These are phyloP conservation scores for Berghia stephanieae DNA, from an alignment of 1,140 invertebrate species.

Conservation along the genomic window DNA sequence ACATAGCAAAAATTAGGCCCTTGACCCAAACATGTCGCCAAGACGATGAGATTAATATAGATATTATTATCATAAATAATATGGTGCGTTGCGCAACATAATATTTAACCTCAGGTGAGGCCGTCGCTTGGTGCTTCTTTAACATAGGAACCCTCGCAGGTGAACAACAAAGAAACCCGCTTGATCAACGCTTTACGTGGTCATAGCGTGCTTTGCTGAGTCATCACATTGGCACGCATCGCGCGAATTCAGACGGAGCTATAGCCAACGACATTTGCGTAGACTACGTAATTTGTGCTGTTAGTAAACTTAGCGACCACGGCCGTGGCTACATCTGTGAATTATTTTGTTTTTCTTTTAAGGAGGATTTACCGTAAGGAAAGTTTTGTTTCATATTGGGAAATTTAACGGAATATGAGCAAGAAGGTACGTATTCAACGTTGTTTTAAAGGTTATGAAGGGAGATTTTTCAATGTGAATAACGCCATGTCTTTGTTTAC, in stretches of 20 bases:
- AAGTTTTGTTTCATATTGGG: conserved; percentile 10
- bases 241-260: conserved; percentile 39
- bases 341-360: conserved; percentile 18
- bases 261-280: conserved; percentile 39
- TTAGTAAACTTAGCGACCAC: conserved; percentile 39
- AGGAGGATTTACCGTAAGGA: conserved; percentile 32
- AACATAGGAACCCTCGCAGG: too few species aligned
- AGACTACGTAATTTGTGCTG: conserved; percentile 52
- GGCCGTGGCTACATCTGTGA: conserved; percentile 29
- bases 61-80: too few species aligned
- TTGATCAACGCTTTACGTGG: conserved; percentile 35
- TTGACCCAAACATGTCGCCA: too few species aligned
- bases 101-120: too few species aligned
- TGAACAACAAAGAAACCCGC: conserved; percentile 35
- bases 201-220: conserved; percentile 52
- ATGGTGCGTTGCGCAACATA: too few species aligned
- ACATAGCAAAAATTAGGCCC: too few species aligned
- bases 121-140: too few species aligned
- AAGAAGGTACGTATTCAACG: conserved; percentile 46
- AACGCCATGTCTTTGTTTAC: conserved; percentile 44
- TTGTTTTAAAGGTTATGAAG: conserved; percentile 14
- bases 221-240: conserved; percentile 50
- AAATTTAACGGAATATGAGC: conserved; percentile 44
- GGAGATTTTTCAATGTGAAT: too few species aligned
- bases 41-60: too few species aligned